These are phyloP conservation scores for Gallinago nigripennis DNA, from an alignment of 2,797 vertebrate genomes.

Conservation along the genomic window DNA sequence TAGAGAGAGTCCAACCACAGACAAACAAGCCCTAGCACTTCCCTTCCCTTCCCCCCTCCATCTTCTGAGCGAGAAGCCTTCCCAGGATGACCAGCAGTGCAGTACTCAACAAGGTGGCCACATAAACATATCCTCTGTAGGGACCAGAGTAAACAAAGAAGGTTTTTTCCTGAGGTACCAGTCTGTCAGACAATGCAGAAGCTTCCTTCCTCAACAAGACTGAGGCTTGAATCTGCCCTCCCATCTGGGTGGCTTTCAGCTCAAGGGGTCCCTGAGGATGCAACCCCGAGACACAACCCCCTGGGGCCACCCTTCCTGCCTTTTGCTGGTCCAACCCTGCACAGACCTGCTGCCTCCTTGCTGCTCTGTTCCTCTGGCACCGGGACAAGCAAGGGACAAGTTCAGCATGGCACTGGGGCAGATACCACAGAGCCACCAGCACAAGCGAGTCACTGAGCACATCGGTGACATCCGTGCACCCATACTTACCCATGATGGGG, in stretches of 20 bases:
- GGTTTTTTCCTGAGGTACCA: background rate
- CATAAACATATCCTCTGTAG: background rate
- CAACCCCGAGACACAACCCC: background rate
- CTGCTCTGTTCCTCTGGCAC: background rate
- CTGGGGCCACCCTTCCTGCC: background rate
- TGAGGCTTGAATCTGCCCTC: background rate
- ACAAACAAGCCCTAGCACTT: background rate
- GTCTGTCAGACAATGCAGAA: background rate
- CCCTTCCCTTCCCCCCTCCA: background rate
- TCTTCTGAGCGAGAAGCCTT: background rate
- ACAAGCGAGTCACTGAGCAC: accelerated
- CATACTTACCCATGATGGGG: background rate
- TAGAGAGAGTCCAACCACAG: background rate
- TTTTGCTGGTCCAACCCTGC: background rate
- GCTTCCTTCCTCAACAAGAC: background rate
- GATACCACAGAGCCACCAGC: background rate
- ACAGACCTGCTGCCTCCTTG: background rate
- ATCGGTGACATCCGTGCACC: accelerated
- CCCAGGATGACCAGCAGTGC: background rate
- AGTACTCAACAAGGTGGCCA: background rate
- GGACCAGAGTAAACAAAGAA: background rate
- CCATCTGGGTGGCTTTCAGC: background rate
- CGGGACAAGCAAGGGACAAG: background rate
- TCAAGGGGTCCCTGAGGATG: background rate
- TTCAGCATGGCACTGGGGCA: background rate